A percentile compares a stretch with the other conserved stretches of the same genome.
Evolutionary conservation across 1,140 invertebrate species (phyloP).

Genomic region (Drosophila varians): DNA sequence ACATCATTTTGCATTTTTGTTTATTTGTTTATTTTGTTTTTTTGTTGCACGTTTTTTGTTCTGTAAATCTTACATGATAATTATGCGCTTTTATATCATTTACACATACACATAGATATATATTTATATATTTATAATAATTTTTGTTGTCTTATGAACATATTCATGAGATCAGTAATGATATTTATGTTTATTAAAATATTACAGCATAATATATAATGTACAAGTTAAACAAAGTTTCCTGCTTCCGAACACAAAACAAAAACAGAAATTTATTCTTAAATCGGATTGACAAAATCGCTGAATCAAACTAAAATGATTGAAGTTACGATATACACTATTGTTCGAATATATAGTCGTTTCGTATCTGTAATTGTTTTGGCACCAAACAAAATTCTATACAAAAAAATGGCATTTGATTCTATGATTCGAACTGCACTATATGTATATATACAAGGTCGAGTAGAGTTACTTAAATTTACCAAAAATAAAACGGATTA

Average conservation of each 20-base stretch:
- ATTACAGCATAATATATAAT: constrained; percentile 79
- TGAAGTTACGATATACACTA: constrained; percentile 33
- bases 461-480: constrained; percentile 63
- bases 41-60: constrained; percentile 25
- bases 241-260: constrained; percentile 35
- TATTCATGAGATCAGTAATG: constrained; percentile 78
- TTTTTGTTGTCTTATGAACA: constrained; percentile 68
- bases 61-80: constrained; percentile 69
- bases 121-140: constrained; percentile 35
- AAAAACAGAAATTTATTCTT: constrained; percentile 33
- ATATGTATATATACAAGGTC: constrained; percentile 67
- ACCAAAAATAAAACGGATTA: constrained; percentile 36
- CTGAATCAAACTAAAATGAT: constrained; percentile 42
- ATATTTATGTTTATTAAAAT: constrained; percentile 68
- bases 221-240: constrained; percentile 68
- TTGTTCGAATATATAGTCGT: constrained; percentile 18
- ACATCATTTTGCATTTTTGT: constrained; percentile 33
- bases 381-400: constrained; percentile 73
- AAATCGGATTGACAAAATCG: constrained; percentile 44
- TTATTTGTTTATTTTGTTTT: constrained; percentile 36
- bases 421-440: constrained; percentile 53
- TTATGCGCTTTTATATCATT: constrained; percentile 69
- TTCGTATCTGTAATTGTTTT: constrained; percentile 61
- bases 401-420: constrained; percentile 73
- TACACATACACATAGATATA: constrained; percentile 54